Evolutionary conservation across 1,140 invertebrate genomes (phyloP), one percentile per base, ranked within the genome.

Genomic region (Rhopalosiphum padi): DNA sequence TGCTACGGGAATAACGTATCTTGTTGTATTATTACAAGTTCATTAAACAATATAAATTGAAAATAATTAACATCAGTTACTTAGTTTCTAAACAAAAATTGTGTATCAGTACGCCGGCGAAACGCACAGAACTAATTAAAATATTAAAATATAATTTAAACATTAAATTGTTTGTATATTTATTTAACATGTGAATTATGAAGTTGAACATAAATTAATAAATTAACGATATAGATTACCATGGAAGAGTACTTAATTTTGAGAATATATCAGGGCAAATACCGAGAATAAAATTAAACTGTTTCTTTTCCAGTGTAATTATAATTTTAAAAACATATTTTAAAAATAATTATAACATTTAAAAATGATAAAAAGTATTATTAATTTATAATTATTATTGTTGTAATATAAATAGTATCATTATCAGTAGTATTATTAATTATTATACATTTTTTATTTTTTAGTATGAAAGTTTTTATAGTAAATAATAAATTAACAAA

Each of bases 1-100:
- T 43, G 91, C 82, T 41, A 83, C 51, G 2, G 91, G 91, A 41
- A 86, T 18, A 30, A 86, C 91, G 9, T 93, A 86, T 93, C 82
- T 93, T 35, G 46, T 93, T 53, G 9, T 93, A 41, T 53, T 93
- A 30, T 86, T 93, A 53, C 82, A 85, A 93, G n/a, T 93, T 9
- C 1, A 91, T 23, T 83, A 37, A 86, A 82, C n/a, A n/a, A 43
- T 77, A 48, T 68, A n/a, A 51, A 48, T n/a, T 48, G 2, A 30
- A 30, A 83, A 91, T 91, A 21, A 91, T n/a, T 8, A 89, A 53
- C 37, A 25, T n/a, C 18, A n/a, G 21, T 87, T 87, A 87, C 43
- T 46, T 1, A 15, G 15, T 30, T n/a, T 46, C 15, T 77, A 77
- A 46, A 43, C 22, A n/a, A 87, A 4, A 43, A 5, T 87, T 46